Percentiles rank a stretch among this genome's conserved stretches.
phyloP scores from a whole-genome alignment of 2,113 vertebrate species.

The Cyphomyrus plagiostoma region DNA sequence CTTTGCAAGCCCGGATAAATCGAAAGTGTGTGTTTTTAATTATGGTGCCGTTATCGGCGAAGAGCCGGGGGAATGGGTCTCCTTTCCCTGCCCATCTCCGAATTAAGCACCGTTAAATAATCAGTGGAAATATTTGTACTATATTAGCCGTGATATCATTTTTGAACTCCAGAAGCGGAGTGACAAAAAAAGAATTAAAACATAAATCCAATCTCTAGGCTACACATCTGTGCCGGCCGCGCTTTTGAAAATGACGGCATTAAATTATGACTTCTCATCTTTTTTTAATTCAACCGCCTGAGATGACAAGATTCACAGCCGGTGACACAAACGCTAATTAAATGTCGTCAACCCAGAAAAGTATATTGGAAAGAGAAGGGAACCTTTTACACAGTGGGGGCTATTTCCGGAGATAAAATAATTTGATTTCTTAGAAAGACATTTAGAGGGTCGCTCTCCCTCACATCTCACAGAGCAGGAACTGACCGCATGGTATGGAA shows the following conservation, averaged over 20 bases:
- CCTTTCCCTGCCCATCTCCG: conserved; percentile 23
- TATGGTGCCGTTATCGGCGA: conserved; percentile 19
- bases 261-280: conserved; percentile 23
- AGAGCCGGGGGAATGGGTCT: not conserved
- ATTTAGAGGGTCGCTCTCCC: conserved; percentile 23
- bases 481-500: conserved; percentile 46
- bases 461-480: conserved; percentile 34
- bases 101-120: conserved; percentile 27
- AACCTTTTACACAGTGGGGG: conserved; percentile 23
- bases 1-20: conserved; percentile 12
- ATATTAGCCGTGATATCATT: conserved; percentile 20
- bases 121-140: conserved; percentile 34
- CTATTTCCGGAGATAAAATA: conserved; percentile 15
- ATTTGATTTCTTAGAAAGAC: conserved; percentile 3
- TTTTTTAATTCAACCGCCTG: conserved; percentile 30
- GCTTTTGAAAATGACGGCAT: conserved; percentile 20
- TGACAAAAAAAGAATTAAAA: conserved; percentile 27
- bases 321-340: conserved; percentile 38
- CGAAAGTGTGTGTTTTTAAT: conserved; percentile 22
- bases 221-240: not conserved
- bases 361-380: conserved; percentile 18
- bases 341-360: conserved; percentile 29
- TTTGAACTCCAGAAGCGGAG: conserved; percentile 26
- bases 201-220: conserved; percentile 24
- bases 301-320: conserved; percentile 26